Evolutionary conservation across 2,888 invertebrate genomes (phyloP).

Genomic region (Epinotia ramella): DNA sequence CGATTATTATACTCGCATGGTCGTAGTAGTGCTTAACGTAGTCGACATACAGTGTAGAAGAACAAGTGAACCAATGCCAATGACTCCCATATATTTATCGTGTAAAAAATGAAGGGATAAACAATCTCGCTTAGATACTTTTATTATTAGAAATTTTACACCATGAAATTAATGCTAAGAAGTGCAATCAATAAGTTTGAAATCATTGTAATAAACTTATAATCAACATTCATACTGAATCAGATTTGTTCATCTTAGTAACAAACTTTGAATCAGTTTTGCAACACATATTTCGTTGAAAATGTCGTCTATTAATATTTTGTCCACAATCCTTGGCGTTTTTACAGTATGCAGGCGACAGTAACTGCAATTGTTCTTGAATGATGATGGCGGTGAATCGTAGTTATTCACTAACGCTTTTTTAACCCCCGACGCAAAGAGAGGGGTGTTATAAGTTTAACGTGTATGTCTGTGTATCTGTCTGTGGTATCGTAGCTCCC

Average conservation of each 20-base stretch:
- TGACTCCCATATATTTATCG: not conserved
- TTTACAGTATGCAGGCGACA: constrained; percentile 5
- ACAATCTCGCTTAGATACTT: not conserved
- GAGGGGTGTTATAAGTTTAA: too few relatives aligned
- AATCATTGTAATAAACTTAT: not conserved
- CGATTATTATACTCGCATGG: too few relatives aligned
- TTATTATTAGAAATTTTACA: constrained; percentile 6
- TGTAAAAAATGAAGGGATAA: constrained; percentile 1
- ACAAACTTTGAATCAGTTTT: constrained; percentile 4
- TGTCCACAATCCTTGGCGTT: not conserved
- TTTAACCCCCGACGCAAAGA: too few relatives aligned
- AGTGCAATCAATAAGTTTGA: constrained; percentile 4
- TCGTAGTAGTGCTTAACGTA: too few relatives aligned
- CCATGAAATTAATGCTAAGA: not conserved
- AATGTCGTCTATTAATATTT: not conserved
- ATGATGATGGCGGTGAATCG: constrained; percentile 1
- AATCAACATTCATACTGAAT: not conserved
- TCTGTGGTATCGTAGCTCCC: too few relatives aligned
- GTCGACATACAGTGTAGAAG: too few relatives aligned
- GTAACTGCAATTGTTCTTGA: constrained; percentile 5
- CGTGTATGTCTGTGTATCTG: too few relatives aligned
- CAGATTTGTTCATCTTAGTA: not conserved
- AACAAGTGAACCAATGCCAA: not conserved
- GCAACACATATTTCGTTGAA: not conserved
- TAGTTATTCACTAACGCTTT: not conserved